Conservation (phyloP, 2,888 invertebrate species). For the Troilus luridus region DNA sequence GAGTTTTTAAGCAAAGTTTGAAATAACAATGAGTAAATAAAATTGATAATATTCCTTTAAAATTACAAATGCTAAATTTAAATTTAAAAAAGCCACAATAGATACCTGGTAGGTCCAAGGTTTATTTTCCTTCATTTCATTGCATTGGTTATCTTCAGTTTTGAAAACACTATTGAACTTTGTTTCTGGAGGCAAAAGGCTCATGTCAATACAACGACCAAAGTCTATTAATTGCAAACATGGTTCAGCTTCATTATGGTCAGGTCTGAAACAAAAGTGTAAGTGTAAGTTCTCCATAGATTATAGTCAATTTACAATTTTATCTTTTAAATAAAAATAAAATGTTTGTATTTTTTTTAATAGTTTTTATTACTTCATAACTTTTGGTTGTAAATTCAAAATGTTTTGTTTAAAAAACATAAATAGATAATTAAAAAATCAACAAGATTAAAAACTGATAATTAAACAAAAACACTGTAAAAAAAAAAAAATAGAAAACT, state of each 20-base stretch:
- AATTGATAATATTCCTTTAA: neutral
- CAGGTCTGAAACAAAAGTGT: constrained; percentile 71
- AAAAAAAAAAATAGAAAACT: constrained; percentile 68
- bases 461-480: neutral
- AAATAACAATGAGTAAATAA: neutral
- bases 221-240: constrained; percentile 92
- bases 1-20: neutral
- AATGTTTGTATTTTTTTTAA: too few species aligned
- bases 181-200: constrained; percentile 82
- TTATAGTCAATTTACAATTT: too few species aligned
- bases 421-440: too few species aligned
- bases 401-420: too few species aligned
- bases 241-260: constrained; percentile 76
- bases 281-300: neutral
- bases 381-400: too few species aligned
- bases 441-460: neutral
- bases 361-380: too few species aligned
- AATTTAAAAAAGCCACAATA: neutral
- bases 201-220: constrained; percentile 95
- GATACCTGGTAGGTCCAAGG: constrained; percentile 80
- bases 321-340: too few species aligned
- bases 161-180: constrained; percentile 83
- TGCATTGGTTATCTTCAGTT: constrained; percentile 84
- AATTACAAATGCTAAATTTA: neutral
- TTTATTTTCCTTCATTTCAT: constrained; percentile 91